Evolutionary conservation across 1,140 invertebrate species (phyloP).

Genomic region (Pissodes strobi): DNA sequence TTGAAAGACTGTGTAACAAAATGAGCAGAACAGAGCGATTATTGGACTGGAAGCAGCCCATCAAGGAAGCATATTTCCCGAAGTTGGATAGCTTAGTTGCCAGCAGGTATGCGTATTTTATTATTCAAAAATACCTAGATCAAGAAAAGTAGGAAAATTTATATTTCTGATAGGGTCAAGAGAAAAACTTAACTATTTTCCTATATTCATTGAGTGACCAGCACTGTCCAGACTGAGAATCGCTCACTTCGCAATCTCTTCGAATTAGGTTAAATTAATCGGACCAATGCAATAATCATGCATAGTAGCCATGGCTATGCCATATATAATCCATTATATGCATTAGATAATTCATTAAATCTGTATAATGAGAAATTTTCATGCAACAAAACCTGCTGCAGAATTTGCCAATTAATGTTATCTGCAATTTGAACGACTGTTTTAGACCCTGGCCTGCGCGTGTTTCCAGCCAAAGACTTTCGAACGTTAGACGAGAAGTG

Average conservation of each 20-base stretch:
- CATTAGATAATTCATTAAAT: too few species aligned
- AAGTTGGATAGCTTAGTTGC: conserved; percentile 71
- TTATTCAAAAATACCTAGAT: conserved; percentile 60
- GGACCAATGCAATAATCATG: too few species aligned
- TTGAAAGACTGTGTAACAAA: conserved; percentile 68
- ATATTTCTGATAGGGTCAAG: too few species aligned
- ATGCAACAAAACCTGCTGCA: too few species aligned
- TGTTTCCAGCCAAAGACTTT: conserved; percentile 62
- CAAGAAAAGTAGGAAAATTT: conserved; percentile 61
- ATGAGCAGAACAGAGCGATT: conserved; percentile 63
- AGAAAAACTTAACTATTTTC: too few species aligned
- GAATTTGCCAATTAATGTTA: conserved; percentile 60
- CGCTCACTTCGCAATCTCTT: too few species aligned
- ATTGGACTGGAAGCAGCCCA: conserved; percentile 65
- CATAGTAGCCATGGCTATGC: too few species aligned
- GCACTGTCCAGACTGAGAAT: too few species aligned
- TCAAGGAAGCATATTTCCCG: conserved; percentile 72
- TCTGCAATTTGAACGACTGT: not conserved
- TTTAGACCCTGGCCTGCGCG: conserved; percentile 65
- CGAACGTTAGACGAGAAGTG: conserved; percentile 67
- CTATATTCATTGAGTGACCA: too few species aligned
- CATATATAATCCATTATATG: too few species aligned
- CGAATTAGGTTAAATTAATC: too few species aligned
- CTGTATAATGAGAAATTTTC: too few species aligned
- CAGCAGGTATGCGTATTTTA: conserved; percentile 56